Base-by-base conservation (phyloP, 2,797 vertebrate genomes). In the Phaenicophaeus curvirostris region DNA sequence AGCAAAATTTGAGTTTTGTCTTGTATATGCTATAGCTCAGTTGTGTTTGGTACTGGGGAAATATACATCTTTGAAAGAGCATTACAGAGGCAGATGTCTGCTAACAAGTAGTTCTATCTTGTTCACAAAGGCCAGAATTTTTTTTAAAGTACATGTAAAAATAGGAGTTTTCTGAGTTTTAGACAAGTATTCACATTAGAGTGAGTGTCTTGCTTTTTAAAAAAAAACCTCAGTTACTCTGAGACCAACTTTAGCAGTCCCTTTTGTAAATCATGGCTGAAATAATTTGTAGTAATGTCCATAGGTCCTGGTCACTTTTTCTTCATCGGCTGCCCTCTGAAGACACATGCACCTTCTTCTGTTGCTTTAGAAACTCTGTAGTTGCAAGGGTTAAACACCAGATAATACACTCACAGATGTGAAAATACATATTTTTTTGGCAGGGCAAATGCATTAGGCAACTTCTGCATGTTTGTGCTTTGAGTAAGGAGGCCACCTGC, bases 401-500 rank as follows among this genome's bases (percentile, higher is more conserved):
- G 30, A 58, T 35, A 2, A 14, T 72, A 93, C 54, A 50, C 75
- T 86, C 66, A 81, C 94, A 94, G 93, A 90, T 79, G 62, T 3
- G 4, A 93, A 93, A 91, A 92, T 81, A 87, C 85, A 73, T 94
- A 53, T 65, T 91, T 96, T 89, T 95, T 95, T 96, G 94, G 96
- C 95, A 94, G 58, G 61, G 69, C 59, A 87, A 95, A 90, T 35
- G 57, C 67, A 79, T 91, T 89, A 92, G 89, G 92, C 93, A 94
- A 96, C 71, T 96, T 93, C 58, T 95, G 67, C 87, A 0, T 95
- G 90, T 94, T 96, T 95, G 68, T 87, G 53, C 84, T 96, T 95
- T 94, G 75, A 94, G 85, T 94, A 89, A 93, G 71, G 85, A 95
- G 89, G 91, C 92, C 96, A 97, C 96, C 94, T 96, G 95, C 94